Percentiles rank a stretch among this genome's conserved stretches.
These are phyloP conservation scores for Theocolax elegans DNA, from an alignment of 1,140 invertebrate species.

Conservation along the genomic window DNA sequence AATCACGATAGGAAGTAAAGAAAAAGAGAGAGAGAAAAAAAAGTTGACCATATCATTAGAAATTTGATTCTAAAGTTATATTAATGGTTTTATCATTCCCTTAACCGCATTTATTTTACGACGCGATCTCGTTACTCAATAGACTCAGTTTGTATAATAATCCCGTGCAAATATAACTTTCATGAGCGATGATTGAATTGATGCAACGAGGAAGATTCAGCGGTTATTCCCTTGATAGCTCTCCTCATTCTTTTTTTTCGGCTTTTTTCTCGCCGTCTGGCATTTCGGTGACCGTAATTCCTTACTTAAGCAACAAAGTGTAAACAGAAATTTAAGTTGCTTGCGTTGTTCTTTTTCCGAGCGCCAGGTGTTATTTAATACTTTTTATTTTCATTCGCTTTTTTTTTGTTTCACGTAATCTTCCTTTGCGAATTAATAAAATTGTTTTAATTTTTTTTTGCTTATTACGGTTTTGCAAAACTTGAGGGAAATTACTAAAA, in stretches of 20 bases:
- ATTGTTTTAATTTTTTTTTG: too few species aligned
- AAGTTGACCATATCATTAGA: too few species aligned
- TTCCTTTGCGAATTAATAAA: too few species aligned
- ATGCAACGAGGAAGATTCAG: constrained; percentile 4
- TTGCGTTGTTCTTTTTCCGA: constrained; percentile 52
- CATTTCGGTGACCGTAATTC: constrained; percentile 16
- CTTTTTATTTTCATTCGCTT: too few species aligned
- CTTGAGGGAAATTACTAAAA: too few species aligned
- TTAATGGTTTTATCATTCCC: too few species aligned
- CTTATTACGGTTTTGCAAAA: too few species aligned
- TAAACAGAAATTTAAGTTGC: constrained; percentile 14
- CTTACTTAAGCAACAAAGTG: constrained; percentile 20
- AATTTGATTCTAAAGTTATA: too few species aligned
- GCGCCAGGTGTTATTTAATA: constrained; percentile 39
- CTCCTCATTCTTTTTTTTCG: constrained; percentile 1
- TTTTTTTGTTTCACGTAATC: too few species aligned
- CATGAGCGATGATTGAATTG: constrained; percentile 13
- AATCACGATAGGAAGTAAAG: too few species aligned
- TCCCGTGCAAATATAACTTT: not conserved
- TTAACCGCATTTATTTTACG: not conserved
- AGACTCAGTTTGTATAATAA: not conserved
- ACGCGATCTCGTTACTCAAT: constrained; percentile 3
- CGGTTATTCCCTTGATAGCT: not conserved
- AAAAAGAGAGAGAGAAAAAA: too few species aligned
- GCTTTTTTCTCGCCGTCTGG: not conserved